Base-by-base conservation (phyloP, 2,113 vertebrate genomes). In the Paracanthobrama guichenoti region DNA sequence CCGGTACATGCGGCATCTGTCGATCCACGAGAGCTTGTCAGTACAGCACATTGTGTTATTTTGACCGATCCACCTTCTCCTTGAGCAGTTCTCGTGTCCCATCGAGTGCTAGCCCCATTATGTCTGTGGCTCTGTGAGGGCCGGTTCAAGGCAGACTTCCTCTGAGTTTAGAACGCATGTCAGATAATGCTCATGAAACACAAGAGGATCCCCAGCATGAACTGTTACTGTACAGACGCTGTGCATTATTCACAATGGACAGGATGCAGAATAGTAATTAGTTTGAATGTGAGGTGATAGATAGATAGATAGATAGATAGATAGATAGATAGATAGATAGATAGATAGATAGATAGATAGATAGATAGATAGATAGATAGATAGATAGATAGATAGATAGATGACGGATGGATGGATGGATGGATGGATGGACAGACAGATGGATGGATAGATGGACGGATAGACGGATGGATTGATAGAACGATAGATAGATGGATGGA, bases 11-110 rank as follows among this genome's bases (percentile, higher is more conserved):
- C 20, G 39, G 53, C 2, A 14, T 80, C 60, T 50, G 60, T 22
- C 60, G 78, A 50, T 50, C 20, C 35, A 62, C 60, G 20, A 42
- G 35, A 69, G 16, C 31, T 20, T 39, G 64, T 67, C 64, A 67
- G 24, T 28, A 13, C 42, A 48, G 79, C 24, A 81, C 55, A 88
- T 88, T 90, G 90, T 87, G 86, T 84, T 71, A 64, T 42, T 72
- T 16, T 79, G 76, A 79, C 20, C 26, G 8, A 13, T 82, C 62
- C n/a, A 18, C 22, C 31, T 8, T 48, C 28, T n/a, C 67, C 64
- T 72, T 57, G 53, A 79, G 26, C 83, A 62, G 73, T 83, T 79
- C 10, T 73, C 9, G 44, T 73, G 75, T 64, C 42, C 55, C 57
- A 35, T n/a, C 11, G 44, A 79, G 75, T 50, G 22, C 14, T 28